Percentiles rank a stretch among this genome's conserved stretches.
These are phyloP conservation scores for Patella ulyssiponensis DNA, from an alignment of 2,888 invertebrate genomes.

Conservation along the genomic window DNA sequence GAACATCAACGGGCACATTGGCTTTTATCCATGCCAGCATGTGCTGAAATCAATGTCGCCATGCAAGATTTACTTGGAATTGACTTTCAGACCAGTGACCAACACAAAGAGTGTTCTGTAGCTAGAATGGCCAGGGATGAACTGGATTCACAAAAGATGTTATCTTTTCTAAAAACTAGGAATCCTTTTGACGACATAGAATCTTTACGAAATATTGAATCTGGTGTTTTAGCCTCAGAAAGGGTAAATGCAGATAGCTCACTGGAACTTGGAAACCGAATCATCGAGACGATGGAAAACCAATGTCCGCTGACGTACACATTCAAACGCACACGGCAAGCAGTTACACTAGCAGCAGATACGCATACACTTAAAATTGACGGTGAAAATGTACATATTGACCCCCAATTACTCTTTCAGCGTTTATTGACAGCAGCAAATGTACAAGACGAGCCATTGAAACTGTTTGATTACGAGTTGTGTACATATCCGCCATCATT, in stretches of 20 bases:
- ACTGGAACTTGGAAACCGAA: neutral
- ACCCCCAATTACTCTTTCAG: too few species aligned
- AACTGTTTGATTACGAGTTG: too few species aligned
- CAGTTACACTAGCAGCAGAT: too few species aligned
- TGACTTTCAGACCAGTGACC: conserved; percentile 31
- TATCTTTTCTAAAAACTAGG: conserved; percentile 24
- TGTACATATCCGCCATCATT: too few species aligned
- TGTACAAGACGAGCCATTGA: too few species aligned
- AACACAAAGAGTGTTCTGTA: conserved; percentile 29
- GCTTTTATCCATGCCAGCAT: conserved; percentile 43
- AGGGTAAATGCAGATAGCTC: conserved; percentile 19
- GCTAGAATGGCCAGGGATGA: conserved; percentile 21
- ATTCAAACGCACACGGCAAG: too few species aligned
- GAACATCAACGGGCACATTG: conserved; percentile 42
- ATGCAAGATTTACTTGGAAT: conserved; percentile 35
- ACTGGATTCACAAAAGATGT: conserved; percentile 24
- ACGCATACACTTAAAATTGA: too few species aligned
- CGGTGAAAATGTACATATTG: too few species aligned
- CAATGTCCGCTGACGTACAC: too few species aligned
- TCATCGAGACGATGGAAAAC: too few species aligned
- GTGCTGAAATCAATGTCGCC: conserved; percentile 34
- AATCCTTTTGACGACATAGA: conserved; percentile 19
- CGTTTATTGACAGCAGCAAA: too few species aligned
- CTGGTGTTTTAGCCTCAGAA: neutral
- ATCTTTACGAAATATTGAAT: neutral